Base-by-base conservation (phyloP, 1,140 invertebrate species). In the Apis florea region DNA sequence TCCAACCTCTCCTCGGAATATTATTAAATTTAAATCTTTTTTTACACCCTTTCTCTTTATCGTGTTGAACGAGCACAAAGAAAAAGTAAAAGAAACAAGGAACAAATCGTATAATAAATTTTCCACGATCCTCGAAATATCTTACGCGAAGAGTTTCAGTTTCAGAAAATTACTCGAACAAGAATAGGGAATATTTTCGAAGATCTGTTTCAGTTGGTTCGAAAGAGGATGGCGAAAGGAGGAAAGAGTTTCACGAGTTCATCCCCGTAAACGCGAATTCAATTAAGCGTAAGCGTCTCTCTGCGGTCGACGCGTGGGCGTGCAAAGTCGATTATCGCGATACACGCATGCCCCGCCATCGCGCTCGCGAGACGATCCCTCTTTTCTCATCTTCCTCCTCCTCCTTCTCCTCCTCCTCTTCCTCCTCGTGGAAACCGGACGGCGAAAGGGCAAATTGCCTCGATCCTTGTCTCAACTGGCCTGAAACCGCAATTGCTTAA, bases 391-490 rank as follows among this genome's bases (percentile, higher is more conserved):
- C 68, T 77, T 69, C 53, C 51, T 58, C 31, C 54, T 53, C 64
- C n/a, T n/a, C n/a, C n/a, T n/a, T n/a, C n/a, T n/a, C n/a, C n/a
- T n/a, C n/a, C n/a, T n/a, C n/a, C n/a, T n/a, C n/a, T n/a, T n/a
- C n/a, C n/a, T n/a, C 31, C 54, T 53, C 64, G n/a, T 11, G 58
- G 59, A 53, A 40, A 21, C 79, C 8, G n/a, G 54, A 81, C 85
- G 69, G 19, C 83, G 51, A 88, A 86, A 88, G 79, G 85, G 83
- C 85, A 89, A 89, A 89, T 89, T 87, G 79, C 85, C 85, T 87
- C 88, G 88, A 89, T 89, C 88, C 85, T 88, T 88, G 85, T 83
- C 83, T 89, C 83, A 88, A 89, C 80, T 89, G 88, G 78, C 87
- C 78, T 78, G 64, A 89, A 89, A 89, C 88, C 88, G 83, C 88